Evolutionary conservation across 2,888 invertebrate species (phyloP).

Genomic region (Nephrotoma flavescens): DNA sequence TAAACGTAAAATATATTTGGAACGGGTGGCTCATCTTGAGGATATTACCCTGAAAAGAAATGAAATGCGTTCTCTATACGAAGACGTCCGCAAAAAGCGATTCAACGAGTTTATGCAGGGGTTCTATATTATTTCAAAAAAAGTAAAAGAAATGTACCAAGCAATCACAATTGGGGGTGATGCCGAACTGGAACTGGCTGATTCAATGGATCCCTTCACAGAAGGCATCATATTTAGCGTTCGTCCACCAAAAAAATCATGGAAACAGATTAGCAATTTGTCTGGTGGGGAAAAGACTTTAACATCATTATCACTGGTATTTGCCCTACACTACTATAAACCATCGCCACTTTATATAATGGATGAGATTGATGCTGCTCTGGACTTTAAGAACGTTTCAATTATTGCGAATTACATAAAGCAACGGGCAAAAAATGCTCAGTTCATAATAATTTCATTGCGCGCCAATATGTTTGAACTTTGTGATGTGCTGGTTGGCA

Average conservation of each 20-base stretch:
- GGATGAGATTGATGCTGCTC: conserved; percentile 98
- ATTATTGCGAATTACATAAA: conserved; percentile 96
- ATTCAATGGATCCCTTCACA: conserved; percentile 88
- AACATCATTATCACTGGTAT: conserved; percentile 88
- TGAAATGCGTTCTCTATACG: conserved; percentile 54
- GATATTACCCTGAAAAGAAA: conserved; percentile 63
- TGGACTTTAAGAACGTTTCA: conserved; percentile 97
- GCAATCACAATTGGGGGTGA: conserved; percentile 97
- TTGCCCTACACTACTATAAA: conserved; percentile 95
- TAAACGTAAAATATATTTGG: conserved; percentile 57
- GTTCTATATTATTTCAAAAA: conserved; percentile 74
- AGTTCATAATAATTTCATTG: conserved; percentile 94
- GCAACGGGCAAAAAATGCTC: conserved; percentile 93
- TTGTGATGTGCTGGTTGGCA: conserved; percentile 82
- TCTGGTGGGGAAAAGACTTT: conserved; percentile 98
- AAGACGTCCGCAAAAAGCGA: conserved; percentile 54
- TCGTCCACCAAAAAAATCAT: conserved; percentile 93
- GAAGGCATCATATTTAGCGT: conserved; percentile 96
- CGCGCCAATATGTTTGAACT: conserved; percentile 97
- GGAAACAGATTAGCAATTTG: conserved; percentile 95
- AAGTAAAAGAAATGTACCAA: conserved; percentile 94
- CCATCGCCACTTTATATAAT: conserved; percentile 97
- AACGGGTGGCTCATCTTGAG: conserved; percentile 64
- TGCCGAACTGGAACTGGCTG: conserved; percentile 88
- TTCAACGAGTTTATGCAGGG: conserved; percentile 73